Conservation (phyloP, 64 coral and sea anemone species). For the Catalaphyllia jardinei region DNA sequence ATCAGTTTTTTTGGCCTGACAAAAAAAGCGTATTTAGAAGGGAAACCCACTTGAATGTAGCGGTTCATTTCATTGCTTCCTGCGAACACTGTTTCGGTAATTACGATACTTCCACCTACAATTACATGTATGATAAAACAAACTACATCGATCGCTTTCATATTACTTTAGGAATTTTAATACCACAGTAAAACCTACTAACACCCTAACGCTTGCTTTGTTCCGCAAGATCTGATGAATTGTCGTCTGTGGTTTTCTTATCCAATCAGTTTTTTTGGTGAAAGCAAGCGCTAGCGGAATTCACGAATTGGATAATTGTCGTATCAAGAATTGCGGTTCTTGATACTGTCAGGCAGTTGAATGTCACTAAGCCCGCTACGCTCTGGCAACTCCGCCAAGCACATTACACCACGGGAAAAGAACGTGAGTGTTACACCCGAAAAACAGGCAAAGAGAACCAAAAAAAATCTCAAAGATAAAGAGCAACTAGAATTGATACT, state of each 20-base stretch:
- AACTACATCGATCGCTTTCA: neutral
- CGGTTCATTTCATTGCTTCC: constrained; percentile 8
- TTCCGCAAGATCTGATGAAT: neutral
- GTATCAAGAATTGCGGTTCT: constrained; percentile 34
- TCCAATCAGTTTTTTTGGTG: neutral
- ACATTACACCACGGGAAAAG: neutral
- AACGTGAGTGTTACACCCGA: neutral
- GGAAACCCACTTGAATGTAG: neutral
- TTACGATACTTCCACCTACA: constrained; percentile 7
- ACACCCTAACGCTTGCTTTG: neutral
- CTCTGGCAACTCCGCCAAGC: neutral
- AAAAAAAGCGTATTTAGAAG: neutral
- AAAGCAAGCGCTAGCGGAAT: neutral
- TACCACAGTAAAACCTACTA: neutral
- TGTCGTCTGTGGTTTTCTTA: neutral
- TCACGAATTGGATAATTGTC: constrained; percentile 16
- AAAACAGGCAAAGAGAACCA: neutral
- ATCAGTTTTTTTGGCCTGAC: neutral
- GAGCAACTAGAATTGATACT: neutral
- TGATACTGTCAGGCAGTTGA: constrained; percentile 12
- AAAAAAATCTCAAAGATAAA: neutral
- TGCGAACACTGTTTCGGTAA: constrained; percentile 28
- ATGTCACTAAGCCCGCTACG: neutral
- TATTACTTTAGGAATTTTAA: constrained; percentile 8
- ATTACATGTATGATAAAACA: neutral